Percentiles rank a stretch among this genome's conserved stretches.
Evolutionary conservation across 2,113 vertebrate species (phyloP).

Genomic region (Hymenochirus boettgeri): DNA sequence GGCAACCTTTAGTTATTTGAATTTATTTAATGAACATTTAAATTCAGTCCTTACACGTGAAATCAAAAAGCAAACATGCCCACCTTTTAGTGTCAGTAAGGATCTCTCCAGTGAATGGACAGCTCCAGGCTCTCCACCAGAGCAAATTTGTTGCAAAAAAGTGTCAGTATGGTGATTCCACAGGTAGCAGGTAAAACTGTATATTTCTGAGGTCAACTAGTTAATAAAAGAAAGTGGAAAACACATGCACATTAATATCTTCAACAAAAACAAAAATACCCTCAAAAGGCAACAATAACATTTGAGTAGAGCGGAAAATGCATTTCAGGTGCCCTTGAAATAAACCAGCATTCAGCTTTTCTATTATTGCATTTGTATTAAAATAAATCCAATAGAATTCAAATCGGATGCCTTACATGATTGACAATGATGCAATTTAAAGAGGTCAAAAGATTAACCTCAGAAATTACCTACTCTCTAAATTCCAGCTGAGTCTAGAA

Average conservation of each 20-base stretch:
- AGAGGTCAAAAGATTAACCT: conserved; percentile 13
- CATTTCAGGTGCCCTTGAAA: not conserved
- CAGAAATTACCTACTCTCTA: conserved; percentile 16
- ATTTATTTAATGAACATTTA: too few species aligned
- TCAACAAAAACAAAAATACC: not conserved
- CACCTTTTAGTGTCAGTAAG: conserved; percentile 92
- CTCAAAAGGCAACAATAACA: not conserved
- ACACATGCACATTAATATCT: conserved; percentile 16
- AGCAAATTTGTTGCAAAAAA: conserved; percentile 83
- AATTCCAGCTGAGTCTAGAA: conserved; percentile 7
- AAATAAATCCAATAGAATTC: conserved; percentile 15
- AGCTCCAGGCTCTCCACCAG: conserved; percentile 70
- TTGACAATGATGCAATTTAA: conserved; percentile 14
- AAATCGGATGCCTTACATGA: conserved; percentile 1
- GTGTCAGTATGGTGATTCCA: conserved; percentile 95
- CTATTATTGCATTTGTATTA: conserved; percentile 9
- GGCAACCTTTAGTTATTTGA: too few species aligned
- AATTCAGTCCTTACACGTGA: not conserved
- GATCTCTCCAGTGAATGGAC: conserved; percentile 86
- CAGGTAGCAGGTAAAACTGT: conserved; percentile 89
- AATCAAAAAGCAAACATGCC: not conserved
- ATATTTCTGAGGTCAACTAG: conserved; percentile 91
- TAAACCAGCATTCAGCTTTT: not conserved
- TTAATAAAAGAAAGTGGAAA: conserved; percentile 47
- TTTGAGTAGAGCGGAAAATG: not conserved